Base-by-base conservation (phyloP, 2,113 vertebrate species). In the Asarcornis scutulata region DNA sequence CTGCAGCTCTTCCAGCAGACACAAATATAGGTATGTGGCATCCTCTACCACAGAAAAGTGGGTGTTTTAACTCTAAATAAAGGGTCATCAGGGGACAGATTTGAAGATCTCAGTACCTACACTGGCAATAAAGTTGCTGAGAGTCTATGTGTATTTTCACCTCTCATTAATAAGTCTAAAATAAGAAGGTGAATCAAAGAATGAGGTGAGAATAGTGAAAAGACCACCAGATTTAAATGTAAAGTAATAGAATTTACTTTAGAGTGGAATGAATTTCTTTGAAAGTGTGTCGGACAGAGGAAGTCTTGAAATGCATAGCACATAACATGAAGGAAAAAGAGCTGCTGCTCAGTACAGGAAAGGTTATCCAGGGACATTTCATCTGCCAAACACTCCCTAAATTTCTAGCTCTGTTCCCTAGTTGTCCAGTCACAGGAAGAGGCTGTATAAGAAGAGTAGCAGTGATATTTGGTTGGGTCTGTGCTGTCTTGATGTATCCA, bases 401-500 rank as follows among this genome's bases (percentile, higher is more conserved):
- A 55, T 68, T 75, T 86, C 32, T n/a, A 42, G 1, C 7, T 44
- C 17, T 42, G 5, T 72, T 14, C 10, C 48, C 59, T 66, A 46
- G 17, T 32, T 0, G 0, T 58, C 44, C 21, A 75, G 50, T 5
- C 6, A 53, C 38, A 63, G 12, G 29, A 34, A 82, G n/a, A 74
- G 11, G 3, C 20, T 67, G 7, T 23, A 7, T 27, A 13, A 56
- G 17, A 67, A 53, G 17, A 42, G 3, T 38, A 78, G 44, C 42
- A 50, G 21, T 26, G 38, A 32, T 27, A 40, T 86, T 78, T 38
- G 84, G 1, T 42, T 60, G 27, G 5, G 8, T 62, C 44, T 2
- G 3, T 0, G 1, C 4, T 3, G 23, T 25, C 20, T 44, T 14
- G 3, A 42, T 20, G 8, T 44, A n/a, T 21, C 31, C 3, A 0